Percentiles rank a stretch among this genome's conserved stretches.
Evolutionary conservation across 2,797 vertebrate genomes (phyloP).

Genomic region (Enteromius paludinosus): DNA sequence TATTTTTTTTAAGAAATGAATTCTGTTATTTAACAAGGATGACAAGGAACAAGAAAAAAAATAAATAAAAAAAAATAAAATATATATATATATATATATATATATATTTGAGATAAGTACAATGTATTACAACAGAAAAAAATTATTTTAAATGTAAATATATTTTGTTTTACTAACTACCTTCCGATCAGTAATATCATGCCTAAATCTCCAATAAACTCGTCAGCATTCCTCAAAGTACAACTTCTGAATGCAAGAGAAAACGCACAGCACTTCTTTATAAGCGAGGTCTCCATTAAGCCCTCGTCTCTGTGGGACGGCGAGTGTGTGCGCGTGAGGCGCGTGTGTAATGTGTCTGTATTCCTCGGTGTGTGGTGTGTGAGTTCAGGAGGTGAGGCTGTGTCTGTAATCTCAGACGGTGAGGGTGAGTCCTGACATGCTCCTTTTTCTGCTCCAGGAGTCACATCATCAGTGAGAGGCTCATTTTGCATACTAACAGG

Average conservation of each 20-base stretch:
- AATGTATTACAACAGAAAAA: not conserved
- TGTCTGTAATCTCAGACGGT: conserved; percentile 61
- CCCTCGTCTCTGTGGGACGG: conserved; percentile 7
- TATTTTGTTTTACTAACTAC: not conserved
- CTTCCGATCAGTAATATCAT: not conserved
- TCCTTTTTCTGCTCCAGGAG: conserved; percentile 53
- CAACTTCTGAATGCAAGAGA: conserved; percentile 1
- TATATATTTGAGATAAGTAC: not conserved
- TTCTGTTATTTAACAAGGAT: not conserved
- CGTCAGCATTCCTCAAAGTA: not conserved
- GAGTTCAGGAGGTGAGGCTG: conserved; percentile 59
- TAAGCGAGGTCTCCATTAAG: conserved; percentile 29
- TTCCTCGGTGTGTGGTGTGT: conserved; percentile 57
- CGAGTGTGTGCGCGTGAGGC: conserved; percentile 34
- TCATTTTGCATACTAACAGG: conserved; percentile 64
- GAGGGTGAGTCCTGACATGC: conserved; percentile 65
- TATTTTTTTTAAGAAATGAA: not conserved
- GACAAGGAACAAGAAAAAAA: too few species aligned
- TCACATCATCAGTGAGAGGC: conserved; percentile 55
- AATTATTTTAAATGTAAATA: not conserved
- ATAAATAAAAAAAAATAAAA: too few species aligned
- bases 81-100: not conserved
- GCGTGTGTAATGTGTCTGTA: conserved; percentile 51
- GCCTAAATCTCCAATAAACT: not conserved
- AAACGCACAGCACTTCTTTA: conserved; percentile 26